phyloP scores from a whole-genome alignment of 1,140 invertebrate species.

The Proales similis region DNA sequence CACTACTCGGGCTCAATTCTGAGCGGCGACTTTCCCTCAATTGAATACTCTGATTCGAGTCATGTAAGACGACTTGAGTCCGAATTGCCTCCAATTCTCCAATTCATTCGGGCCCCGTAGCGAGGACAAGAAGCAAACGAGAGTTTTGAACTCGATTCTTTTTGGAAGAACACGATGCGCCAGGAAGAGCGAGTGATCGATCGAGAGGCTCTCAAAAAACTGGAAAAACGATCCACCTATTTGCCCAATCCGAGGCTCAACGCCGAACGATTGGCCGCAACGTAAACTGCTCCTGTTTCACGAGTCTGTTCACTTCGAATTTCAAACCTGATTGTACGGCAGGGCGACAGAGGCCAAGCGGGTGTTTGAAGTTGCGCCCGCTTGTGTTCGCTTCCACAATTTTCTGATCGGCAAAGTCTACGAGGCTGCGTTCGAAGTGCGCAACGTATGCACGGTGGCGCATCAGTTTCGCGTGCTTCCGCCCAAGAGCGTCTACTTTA shows the following conservation, averaged over 20 bases:
- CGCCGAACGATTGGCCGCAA: neutral
- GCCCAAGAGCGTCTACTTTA: conserved; percentile 47
- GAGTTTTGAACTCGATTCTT: too few species aligned
- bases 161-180: conserved; percentile 19
- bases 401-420: conserved; percentile 52
- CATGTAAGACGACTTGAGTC: too few species aligned
- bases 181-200: conserved; percentile 27
- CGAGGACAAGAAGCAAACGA: too few species aligned
- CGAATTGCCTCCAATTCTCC: too few species aligned
- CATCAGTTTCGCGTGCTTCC: conserved; percentile 48
- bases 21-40: too few species aligned
- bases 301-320: neutral
- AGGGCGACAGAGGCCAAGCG: neutral
- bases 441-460: conserved; percentile 50
- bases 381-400: conserved; percentile 45
- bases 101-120: too few species aligned
- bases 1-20: too few species aligned
- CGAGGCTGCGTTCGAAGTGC: conserved; percentile 50
- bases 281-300: neutral
- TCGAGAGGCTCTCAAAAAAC: conserved; percentile 3
- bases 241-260: conserved; percentile 23
- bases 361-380: conserved; percentile 47
- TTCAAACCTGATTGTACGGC: neutral
- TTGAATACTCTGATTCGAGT: too few species aligned
- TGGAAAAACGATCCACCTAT: conserved; percentile 9